Percentiles rank a stretch among this genome's conserved stretches.
Conservation (phyloP, 2,888 invertebrate genomes). For the Lycophotia porphyrea region DNA sequence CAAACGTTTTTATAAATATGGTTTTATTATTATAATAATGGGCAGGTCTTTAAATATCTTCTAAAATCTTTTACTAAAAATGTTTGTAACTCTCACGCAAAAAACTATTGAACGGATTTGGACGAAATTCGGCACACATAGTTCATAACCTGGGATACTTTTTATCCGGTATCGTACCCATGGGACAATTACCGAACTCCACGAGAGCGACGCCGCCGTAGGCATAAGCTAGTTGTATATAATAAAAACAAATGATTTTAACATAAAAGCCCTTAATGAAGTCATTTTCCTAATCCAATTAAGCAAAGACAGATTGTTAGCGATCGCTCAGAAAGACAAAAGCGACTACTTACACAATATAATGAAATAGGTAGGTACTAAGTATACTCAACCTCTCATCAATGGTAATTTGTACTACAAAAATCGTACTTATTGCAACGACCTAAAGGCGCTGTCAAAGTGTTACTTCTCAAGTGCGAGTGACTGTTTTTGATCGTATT, state of each 20-base stretch:
- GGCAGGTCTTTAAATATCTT: no score
- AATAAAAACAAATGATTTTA: slow-evolving; percentile 3
- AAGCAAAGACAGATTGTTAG: slow-evolving; percentile 35
- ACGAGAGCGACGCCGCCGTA: neutral
- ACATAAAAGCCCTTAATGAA: slow-evolving; percentile 12
- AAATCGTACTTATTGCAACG: neutral
- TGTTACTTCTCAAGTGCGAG: neutral
- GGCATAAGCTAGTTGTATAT: neutral
- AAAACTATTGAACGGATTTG: neutral
- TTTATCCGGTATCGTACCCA: neutral
- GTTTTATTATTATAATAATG: no score
- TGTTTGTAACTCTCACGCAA: neutral
- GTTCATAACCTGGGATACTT: neutral
- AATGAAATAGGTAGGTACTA: neutral
- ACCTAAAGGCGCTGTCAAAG: neutral
- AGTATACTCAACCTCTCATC: neutral
- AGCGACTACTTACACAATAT: slow-evolving; percentile 33
- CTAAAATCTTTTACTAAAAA: no score
- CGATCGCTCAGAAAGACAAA: slow-evolving; percentile 25
- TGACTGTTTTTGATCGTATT: slow-evolving; percentile 29
- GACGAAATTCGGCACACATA: neutral
- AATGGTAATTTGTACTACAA: neutral
- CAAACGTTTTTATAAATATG: no score
- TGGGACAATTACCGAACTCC: neutral
- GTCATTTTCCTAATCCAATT: slow-evolving; percentile 36